A percentile compares a stretch with the other conserved stretches of the same genome.
These are phyloP conservation scores for Ptilonorhynchus violaceus DNA, from an alignment of 2,113 vertebrate species.

Conservation along the genomic window DNA sequence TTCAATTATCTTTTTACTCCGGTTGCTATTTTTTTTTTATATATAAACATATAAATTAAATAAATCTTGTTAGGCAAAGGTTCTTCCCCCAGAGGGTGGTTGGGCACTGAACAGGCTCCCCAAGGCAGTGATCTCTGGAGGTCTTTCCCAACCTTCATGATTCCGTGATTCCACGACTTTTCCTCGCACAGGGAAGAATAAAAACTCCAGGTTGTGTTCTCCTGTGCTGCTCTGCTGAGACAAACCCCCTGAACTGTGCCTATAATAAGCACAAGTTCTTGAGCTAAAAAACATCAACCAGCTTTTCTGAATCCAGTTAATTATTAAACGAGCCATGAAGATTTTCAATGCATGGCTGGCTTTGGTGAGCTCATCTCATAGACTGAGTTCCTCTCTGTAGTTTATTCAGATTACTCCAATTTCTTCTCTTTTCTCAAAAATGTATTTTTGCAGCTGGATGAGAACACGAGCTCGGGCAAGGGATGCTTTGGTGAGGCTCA, in stretches of 20 bases:
- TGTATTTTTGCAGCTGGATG: neutral
- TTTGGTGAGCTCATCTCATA: neutral
- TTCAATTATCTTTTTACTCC: neutral
- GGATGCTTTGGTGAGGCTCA: neutral
- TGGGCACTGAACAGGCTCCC: neutral
- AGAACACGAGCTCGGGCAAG: neutral
- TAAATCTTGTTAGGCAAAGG: neutral
- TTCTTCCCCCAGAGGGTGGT: neutral
- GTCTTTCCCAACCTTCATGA: neutral
- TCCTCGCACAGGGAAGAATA: neutral
- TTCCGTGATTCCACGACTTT: neutral
- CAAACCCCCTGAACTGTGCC: neutral
- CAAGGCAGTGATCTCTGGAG: neutral
- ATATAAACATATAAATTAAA: neutral
- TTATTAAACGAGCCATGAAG: slow-evolving; percentile 59
- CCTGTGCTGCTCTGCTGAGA: neutral
- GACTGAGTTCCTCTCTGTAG: neutral
- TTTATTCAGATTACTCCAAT: neutral
- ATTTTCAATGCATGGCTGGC: slow-evolving; percentile 5
- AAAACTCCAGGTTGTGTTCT: neutral
- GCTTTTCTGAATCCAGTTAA: slow-evolving; percentile 49
- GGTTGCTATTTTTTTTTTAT: neutral
- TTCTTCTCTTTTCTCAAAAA: neutral
- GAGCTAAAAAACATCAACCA: slow-evolving; percentile 19
- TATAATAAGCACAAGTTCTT: slow-evolving; percentile 1